A percentile compares a stretch with the other conserved stretches of the same genome.
phyloP scores from a whole-genome alignment of 2,888 invertebrate species.

The Athripsodes cinereus region DNA sequence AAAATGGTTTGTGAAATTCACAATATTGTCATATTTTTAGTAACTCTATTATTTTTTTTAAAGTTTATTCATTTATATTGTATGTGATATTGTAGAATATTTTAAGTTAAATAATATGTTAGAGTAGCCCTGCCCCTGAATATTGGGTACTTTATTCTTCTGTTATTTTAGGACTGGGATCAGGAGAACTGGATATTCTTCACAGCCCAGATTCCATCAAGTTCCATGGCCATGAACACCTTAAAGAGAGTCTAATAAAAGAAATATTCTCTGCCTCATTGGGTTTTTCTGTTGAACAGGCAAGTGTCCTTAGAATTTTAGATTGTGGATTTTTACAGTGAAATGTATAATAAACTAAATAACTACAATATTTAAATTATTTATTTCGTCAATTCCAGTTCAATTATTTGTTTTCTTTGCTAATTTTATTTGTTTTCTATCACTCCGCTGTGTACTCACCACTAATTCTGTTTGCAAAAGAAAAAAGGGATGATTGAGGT shows the following conservation, averaged over 20 bases:
- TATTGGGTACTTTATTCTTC: constrained; percentile 7
- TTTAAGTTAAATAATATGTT: background rate
- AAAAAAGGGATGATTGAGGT: too few relatives aligned
- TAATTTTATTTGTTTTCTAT: too few relatives aligned
- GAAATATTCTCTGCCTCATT: constrained; percentile 67
- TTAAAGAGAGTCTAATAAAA: constrained; percentile 58
- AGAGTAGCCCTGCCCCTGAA: background rate
- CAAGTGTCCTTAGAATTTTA: constrained; percentile 33
- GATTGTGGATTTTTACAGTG: too few relatives aligned
- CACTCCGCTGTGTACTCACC: too few relatives aligned
- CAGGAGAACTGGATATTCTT: constrained; percentile 63
- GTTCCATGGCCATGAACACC: constrained; percentile 59
- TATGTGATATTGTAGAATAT: background rate
- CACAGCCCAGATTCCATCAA: constrained; percentile 61
- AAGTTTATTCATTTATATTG: background rate
- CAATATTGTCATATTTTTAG: background rate
- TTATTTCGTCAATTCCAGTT: too few relatives aligned
- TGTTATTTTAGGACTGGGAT: constrained; percentile 43
- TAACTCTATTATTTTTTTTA: background rate
- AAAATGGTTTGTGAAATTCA: constrained; percentile 11
- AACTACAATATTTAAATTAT: too few relatives aligned
- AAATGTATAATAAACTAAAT: too few relatives aligned
- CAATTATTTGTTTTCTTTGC: too few relatives aligned
- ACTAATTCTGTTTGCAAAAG: too few relatives aligned
- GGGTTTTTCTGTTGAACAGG: constrained; percentile 68